A percentile compares a stretch with the other conserved stretches of the same genome.
phyloP scores from a whole-genome alignment of 2,113 vertebrate species.

The Cyanoliseus patagonus region DNA sequence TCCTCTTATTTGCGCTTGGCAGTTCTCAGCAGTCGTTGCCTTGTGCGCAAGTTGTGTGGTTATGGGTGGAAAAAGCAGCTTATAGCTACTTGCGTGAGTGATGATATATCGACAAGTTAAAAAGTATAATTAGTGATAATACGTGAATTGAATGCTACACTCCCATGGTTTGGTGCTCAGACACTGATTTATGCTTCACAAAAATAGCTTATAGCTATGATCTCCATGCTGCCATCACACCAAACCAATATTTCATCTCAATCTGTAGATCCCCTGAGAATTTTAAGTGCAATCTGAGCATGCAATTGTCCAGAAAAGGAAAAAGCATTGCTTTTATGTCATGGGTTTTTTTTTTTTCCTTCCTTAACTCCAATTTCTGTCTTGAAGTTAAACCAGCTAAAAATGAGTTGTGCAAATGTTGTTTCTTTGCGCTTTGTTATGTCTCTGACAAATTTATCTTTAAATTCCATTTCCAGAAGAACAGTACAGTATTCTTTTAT shows the following conservation, averaged over 20 bases:
- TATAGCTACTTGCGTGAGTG: background rate
- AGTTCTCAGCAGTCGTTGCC: background rate
- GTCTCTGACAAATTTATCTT: background rate
- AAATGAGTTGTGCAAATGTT: background rate
- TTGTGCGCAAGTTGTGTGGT: background rate
- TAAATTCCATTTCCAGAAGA: background rate
- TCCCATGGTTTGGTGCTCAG: background rate
- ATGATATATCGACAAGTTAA: background rate
- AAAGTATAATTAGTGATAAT: constrained; percentile 32
- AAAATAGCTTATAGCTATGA: background rate
- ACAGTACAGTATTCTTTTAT: background rate
- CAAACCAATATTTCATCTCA: constrained; percentile 8
- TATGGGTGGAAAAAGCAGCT: background rate
- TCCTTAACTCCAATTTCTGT: background rate
- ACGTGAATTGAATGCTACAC: background rate
- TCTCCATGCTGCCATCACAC: background rate
- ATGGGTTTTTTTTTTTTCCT: background rate
- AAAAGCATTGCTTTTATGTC: background rate
- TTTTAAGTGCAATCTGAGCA: background rate
- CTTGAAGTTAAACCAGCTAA: background rate
- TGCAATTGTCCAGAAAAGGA: background rate
- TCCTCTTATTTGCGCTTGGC: background rate
- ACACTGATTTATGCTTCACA: background rate
- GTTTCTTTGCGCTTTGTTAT: background rate
- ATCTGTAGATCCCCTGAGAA: background rate